Base-by-base conservation (phyloP, 2,113 vertebrate species). In the Drymodes brunneopygia region DNA sequence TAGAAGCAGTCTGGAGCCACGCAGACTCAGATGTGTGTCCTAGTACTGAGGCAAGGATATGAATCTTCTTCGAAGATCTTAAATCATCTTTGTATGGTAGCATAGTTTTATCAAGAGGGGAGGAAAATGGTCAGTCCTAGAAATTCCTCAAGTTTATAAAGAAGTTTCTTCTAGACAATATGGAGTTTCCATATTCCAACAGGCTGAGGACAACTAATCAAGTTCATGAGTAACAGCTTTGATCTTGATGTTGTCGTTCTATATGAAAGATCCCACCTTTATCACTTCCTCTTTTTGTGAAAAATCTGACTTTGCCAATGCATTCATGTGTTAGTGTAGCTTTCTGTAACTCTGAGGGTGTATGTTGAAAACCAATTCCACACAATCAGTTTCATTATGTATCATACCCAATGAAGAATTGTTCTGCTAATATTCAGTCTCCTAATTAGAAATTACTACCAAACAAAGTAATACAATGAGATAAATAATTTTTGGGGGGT, bases 401-500 rank as follows among this genome's bases (percentile, higher is more conserved):
- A 21, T 53, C 14, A 24, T n/a, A 24, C 87, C 15, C 9, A 48
- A 28, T 10, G 27, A 91, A 64, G 27, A 56, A 72, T 15, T 57
- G 3, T 28, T 78, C 40, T 48, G n/a, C 22, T 81, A 58, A 70
- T n/a, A 65, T 36, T 4, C 19, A 62, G 10, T 60, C 29, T 71
- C 38, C 3, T 66, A 5, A 60, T 22, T 47, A 50, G 18, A 82
- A 82, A 71, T 38, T 48, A 16, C 36, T 88, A 64, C 3, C 9
- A 75, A 88, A 74, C 1, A 67, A 82, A 67, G 61, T 51, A 85
- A 71, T 40, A 22, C 5, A 48, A 29, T 11, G 2, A 61, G 2
- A 80, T 25, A 50, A 75, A 58, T 25, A 22, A 9, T 24, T 80
- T 45, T 24, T 4, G 2, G 1, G 2, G 4, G 1, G 1, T 54